Conservation (phyloP, 2,113 vertebrate genomes). For the Grammomys surdaster region DNA sequence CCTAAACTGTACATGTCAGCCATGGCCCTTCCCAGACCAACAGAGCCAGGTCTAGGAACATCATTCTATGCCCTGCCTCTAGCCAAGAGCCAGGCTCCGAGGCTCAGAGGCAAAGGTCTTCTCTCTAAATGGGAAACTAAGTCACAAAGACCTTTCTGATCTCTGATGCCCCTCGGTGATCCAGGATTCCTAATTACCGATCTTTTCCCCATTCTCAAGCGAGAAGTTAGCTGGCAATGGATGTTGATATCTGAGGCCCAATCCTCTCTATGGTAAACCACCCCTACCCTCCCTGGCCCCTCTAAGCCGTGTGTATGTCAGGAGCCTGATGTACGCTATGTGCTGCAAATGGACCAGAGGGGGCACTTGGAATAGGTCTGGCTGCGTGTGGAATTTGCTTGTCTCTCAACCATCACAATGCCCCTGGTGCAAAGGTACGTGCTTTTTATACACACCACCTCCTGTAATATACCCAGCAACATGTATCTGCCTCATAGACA, state of each 20-base stretch:
- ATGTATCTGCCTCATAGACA: background rate
- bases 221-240: background rate
- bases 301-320: too few relatives aligned
- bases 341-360: background rate
- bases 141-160: background rate
- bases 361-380: background rate
- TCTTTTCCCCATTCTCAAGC: background rate
- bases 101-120: background rate
- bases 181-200: too few relatives aligned
- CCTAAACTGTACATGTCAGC: background rate
- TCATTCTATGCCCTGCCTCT: background rate
- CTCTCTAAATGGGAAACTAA: slow-evolving; percentile 51
- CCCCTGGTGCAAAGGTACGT: background rate
- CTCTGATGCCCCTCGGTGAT: background rate
- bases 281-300: too few relatives aligned
- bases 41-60: background rate
- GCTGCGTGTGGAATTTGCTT: background rate
- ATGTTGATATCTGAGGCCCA: background rate
- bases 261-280: background rate
- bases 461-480: background rate
- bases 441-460: background rate
- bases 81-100: background rate
- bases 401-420: background rate
- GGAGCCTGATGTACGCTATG: too few relatives aligned
- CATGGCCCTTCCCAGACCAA: too few relatives aligned